Evolutionary conservation across 2,113 vertebrate species (phyloP).

Genomic region (Eclectus roratus): DNA sequence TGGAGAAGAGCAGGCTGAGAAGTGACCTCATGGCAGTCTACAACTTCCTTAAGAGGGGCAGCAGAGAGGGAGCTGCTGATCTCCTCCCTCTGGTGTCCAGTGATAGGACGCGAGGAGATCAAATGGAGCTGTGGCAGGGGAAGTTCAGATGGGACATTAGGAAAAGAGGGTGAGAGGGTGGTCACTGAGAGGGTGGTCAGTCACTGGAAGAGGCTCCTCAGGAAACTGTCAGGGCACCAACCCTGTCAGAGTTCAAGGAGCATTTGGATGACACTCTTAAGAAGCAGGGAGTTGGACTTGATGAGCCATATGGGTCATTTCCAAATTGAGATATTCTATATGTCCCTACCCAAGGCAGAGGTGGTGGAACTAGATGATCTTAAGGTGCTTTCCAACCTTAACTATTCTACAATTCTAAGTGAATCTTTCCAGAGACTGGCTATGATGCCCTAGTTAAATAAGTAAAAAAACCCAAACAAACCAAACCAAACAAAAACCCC

Average conservation of each 20-base stretch:
- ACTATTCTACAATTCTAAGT: background rate
- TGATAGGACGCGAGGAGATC: fast-evolving
- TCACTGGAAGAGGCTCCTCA: background rate
- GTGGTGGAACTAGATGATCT: background rate
- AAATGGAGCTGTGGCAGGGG: background rate
- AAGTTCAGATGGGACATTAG: background rate
- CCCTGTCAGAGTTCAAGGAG: background rate
- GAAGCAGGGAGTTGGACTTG: background rate
- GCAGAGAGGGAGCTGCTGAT: background rate
- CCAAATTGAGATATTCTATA: background rate
- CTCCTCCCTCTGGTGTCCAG: background rate
- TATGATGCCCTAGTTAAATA: background rate
- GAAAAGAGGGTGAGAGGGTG: background rate
- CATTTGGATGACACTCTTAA: background rate
- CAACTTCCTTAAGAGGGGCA: background rate
- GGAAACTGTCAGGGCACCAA: background rate
- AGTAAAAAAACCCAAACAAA: background rate
- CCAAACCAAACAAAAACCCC: background rate
- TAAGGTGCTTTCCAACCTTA: background rate
- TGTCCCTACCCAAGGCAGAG: background rate
- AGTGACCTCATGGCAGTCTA: background rate
- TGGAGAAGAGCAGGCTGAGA: background rate
- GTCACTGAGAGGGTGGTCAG: background rate
- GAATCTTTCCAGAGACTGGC: background rate
- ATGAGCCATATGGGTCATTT: background rate